These are phyloP conservation scores for Ceratitis capitata DNA, from an alignment of 1,140 invertebrate species.

Conservation along the genomic window DNA sequence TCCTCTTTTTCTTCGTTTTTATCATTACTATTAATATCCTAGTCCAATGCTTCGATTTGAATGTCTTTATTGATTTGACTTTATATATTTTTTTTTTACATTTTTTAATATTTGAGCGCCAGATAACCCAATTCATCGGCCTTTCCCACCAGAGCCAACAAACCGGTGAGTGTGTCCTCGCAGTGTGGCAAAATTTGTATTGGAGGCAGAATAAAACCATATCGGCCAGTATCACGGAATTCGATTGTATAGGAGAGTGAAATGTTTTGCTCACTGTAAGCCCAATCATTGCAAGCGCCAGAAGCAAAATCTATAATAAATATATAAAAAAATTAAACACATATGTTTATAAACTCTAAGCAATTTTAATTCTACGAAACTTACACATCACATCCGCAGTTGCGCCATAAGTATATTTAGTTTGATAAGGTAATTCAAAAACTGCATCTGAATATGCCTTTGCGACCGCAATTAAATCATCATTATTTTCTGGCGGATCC, in stretches of 20 bases:
- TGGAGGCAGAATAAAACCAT: conserved; percentile 88
- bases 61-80: too few relatives aligned
- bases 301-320: conserved; percentile 59
- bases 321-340: background rate
- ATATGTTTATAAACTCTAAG: too few relatives aligned
- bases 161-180: conserved; percentile 81
- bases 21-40: too few relatives aligned
- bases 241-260: conserved; percentile 72
- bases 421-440: conserved; percentile 66
- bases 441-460: conserved; percentile 67
- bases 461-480: conserved; percentile 67
- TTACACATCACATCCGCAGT: conserved; percentile 70
- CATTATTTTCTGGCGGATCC: conserved; percentile 66
- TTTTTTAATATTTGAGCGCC: background rate
- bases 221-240: conserved; percentile 78
- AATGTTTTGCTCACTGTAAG: conserved; percentile 69
- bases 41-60: too few relatives aligned
- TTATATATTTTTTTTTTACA: too few relatives aligned
- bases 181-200: conserved; percentile 84
- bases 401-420: conserved; percentile 66
- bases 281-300: conserved; percentile 76
- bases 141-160: conserved; percentile 76
- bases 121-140: conserved; percentile 52
- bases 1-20: too few relatives aligned
- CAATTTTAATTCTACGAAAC: too few relatives aligned